These are phyloP conservation scores for Geococcyx californianus DNA, from an alignment of 2,113 vertebrate genomes.

Conservation along the genomic window DNA sequence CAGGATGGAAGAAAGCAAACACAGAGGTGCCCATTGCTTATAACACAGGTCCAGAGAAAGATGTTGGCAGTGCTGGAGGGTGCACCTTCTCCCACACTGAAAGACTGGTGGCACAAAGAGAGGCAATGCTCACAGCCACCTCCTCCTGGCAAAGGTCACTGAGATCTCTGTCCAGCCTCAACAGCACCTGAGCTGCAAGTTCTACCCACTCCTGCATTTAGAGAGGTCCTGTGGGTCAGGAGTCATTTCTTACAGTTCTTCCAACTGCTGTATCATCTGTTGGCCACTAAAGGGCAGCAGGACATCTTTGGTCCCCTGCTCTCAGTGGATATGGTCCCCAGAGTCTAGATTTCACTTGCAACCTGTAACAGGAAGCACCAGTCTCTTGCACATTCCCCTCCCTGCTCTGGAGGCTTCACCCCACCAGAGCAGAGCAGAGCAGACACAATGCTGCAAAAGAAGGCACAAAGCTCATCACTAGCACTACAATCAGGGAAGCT, in stretches of 20 bases:
- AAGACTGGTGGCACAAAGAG: not conserved
- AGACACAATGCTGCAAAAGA: not conserved
- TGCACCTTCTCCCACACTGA: not conserved
- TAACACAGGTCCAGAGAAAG: not conserved
- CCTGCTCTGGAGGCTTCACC: not conserved
- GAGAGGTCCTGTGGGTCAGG: not conserved
- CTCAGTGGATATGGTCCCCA: not conserved
- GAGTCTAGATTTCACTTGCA: not conserved
- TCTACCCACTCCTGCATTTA: not conserved
- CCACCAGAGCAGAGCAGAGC: not conserved
- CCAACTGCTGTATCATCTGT: not conserved
- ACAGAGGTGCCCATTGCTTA: not conserved
- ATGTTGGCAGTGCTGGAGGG: not conserved
- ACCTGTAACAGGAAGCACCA: not conserved
- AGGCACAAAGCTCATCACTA: not conserved
- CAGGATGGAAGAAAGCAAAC: not conserved
- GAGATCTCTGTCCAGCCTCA: not conserved
- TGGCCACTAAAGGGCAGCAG: conserved; percentile 30
- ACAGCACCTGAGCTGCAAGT: not conserved
- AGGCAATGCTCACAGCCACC: not conserved
- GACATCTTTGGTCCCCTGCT: not conserved
- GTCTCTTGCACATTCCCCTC: not conserved
- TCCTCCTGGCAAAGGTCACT: not conserved
- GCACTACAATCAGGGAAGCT: not conserved
- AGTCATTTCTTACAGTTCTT: not conserved